Percentiles rank a stretch among this genome's conserved stretches.
phyloP scores from a whole-genome alignment of 2,113 vertebrate species.

The Scatophagus argus region DNA sequence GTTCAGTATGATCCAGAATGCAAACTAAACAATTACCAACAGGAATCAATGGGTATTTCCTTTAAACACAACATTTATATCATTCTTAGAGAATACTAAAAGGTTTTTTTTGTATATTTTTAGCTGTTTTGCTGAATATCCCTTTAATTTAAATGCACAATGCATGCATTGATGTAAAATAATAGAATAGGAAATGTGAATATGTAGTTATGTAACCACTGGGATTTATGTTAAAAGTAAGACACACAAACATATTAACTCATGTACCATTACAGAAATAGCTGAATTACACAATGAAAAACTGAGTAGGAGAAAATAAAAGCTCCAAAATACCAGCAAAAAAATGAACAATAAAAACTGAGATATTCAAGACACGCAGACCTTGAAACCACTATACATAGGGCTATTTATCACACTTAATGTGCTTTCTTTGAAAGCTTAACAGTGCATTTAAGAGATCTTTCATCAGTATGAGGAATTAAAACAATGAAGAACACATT shows the following conservation, averaged over 20 bases:
- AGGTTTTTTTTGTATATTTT: slow-evolving; percentile 15
- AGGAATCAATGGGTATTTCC: neutral
- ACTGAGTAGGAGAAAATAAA: neutral
- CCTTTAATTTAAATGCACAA: slow-evolving; percentile 6
- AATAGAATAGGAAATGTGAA: neutral
- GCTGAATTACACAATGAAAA: slow-evolving; percentile 23
- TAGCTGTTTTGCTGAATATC: neutral
- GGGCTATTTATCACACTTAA: slow-evolving; percentile 54
- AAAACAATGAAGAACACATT: slow-evolving; percentile 57
- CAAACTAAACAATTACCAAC: slow-evolving; percentile 39
- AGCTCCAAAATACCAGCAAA: neutral
- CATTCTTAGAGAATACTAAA: slow-evolving; percentile 20
- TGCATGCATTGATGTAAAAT: slow-evolving; percentile 12
- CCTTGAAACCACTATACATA: slow-evolving; percentile 28
- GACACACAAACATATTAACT: slow-evolving; percentile 12
- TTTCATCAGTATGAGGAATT: slow-evolving; percentile 65
- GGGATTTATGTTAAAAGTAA: slow-evolving; percentile 1
- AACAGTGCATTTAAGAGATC: slow-evolving; percentile 46
- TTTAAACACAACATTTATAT: slow-evolving; percentile 38
- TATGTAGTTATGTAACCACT: slow-evolving; percentile 6
- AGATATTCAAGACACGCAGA: slow-evolving; percentile 44
- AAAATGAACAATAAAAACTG: slow-evolving; percentile 1
- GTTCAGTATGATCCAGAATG: slow-evolving; percentile 38
- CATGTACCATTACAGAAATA: neutral
- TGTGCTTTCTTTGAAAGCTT: slow-evolving; percentile 55